Base-by-base conservation (phyloP, 2,888 invertebrate genomes). In the Dryobota labecula region DNA sequence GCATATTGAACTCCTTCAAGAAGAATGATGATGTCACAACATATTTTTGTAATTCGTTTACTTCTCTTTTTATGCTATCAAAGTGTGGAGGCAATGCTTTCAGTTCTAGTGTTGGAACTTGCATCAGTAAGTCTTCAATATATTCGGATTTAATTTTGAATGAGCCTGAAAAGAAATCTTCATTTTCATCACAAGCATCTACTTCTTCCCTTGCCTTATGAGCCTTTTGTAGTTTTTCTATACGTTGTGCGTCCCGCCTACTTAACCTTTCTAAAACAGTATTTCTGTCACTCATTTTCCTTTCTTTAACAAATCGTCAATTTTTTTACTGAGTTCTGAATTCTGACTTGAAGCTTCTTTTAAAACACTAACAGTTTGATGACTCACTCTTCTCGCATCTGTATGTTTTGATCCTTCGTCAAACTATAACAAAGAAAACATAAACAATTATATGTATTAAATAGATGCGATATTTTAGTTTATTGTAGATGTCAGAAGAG, bases 1-100 rank as follows among this genome's bases (percentile, higher is more conserved):
- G 97, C 90, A 98, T 97, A 86, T 98, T 98, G 84, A 98, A 98
- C 67, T 97, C 97, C 71, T 98, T 97, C 4, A 98, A 93, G 91
- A 98, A 98, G 88, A 98, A 97, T 54, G 98, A 97, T 20, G 98
- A 98, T 75, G 97, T 97, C 0, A 98, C 97, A 36, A 98, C 96
- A 93, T 98, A 97, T 89, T 98, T 97, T 89, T 98, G 98, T 74
- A 98, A 92, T 77, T 97, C 97, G 86, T 97, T 97, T 36, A 98
- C 97, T 88, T 98, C 97, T 84, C 97, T 96, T 70, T 97, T 97
- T n/a, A 98, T 97, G 61, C 96, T 96, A 76, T 97, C 97, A 86
- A 98, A 98, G 84, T 97, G 96, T 63, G 94, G 94, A 3, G 96
- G 95, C 62, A 97, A 91, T 54, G 96, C 88, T 69, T 95, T 90